Evolutionary conservation across 2,888 invertebrate genomes (phyloP).

Genomic region (Eudemis profundana): DNA sequence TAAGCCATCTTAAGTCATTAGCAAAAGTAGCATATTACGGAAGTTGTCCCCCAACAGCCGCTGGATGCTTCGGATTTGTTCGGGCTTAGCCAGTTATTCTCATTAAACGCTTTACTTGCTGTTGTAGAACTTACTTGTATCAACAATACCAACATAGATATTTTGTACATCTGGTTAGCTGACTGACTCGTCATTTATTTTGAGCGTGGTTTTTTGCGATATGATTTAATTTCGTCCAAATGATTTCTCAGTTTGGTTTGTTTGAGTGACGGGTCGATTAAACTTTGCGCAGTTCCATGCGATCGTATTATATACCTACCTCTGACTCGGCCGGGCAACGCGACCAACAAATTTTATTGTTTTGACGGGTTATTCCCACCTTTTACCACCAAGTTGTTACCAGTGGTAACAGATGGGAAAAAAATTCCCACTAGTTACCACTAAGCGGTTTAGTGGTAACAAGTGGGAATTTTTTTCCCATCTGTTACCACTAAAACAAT

Average conservation of each 20-base stretch:
- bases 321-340: conserved; percentile 38
- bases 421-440: too few species aligned
- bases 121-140: neutral
- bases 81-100: conserved; percentile 5
- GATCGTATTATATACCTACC: conserved; percentile 49
- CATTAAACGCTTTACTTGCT: conserved; percentile 14
- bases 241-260: conserved; percentile 43
- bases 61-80: conserved; percentile 13
- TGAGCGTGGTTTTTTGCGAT: conserved; percentile 12
- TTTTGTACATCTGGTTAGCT: conserved; percentile 19
- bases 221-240: conserved; percentile 45
- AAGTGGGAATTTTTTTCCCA: too few species aligned
- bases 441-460: too few species aligned
- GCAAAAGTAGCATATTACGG: conserved; percentile 47
- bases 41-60: conserved; percentile 41
- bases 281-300: conserved; percentile 55
- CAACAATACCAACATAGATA: neutral
- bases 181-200: conserved; percentile 22
- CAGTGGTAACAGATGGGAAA: too few species aligned
- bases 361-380: too few species aligned
- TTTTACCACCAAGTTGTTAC: too few species aligned
- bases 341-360: conserved; percentile 48
- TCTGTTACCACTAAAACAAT: too few species aligned
- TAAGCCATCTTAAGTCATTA: conserved; percentile 38
- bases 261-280: conserved; percentile 65